Base-by-base conservation (phyloP, 2,888 invertebrate species). In the Crossocerus cetratus region DNA sequence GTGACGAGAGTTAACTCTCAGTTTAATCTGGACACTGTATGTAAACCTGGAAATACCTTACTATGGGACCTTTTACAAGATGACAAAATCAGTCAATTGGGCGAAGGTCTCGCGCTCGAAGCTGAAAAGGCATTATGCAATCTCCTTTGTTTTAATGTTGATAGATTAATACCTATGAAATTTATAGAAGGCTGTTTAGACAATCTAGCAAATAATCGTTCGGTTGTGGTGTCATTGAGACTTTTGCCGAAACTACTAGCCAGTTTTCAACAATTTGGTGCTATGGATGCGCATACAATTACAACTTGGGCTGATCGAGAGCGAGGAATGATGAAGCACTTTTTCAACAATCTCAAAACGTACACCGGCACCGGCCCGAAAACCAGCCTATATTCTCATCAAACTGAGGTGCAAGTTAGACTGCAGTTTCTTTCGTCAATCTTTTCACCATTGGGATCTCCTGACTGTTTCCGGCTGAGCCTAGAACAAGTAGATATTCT, bases 31-130 rank as follows among this genome's bases (percentile, higher is more conserved):
- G 94, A 94, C 79, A 94, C 95, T 84, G 97, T 98, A 23, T 98
- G 98, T 89, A 94, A 96, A 83, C 96, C 97, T 53, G 98, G 98
- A 1, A 96, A 96, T 89, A 98, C 98, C 4, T 91, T 98, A 75
- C 93, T 98, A 1, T 98, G 98, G 98, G 98, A 98, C 91, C 91
- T 98, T 76, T 91, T 98, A 77, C 98, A 98, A 90, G 98, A 98
- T 89, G 96, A 96, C 84, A 95, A 94, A 91, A 97, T 97, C 89
- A 94, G 94, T 70, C 95, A 96, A 87, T 91, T 98, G 3, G 96
- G 97, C 0, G 98, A 98, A 91, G 97, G 98, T 0, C 91, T 98
- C 63, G 97, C 97, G 0, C 90, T 96, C n/a, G 98, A 98, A 91
- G 97, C 98, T 0, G 98, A 98, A 89, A 98, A 98, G 86, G 96